Evolutionary conservation across 2,888 invertebrate species (phyloP).

Genomic region (Drosophila phalerata): DNA sequence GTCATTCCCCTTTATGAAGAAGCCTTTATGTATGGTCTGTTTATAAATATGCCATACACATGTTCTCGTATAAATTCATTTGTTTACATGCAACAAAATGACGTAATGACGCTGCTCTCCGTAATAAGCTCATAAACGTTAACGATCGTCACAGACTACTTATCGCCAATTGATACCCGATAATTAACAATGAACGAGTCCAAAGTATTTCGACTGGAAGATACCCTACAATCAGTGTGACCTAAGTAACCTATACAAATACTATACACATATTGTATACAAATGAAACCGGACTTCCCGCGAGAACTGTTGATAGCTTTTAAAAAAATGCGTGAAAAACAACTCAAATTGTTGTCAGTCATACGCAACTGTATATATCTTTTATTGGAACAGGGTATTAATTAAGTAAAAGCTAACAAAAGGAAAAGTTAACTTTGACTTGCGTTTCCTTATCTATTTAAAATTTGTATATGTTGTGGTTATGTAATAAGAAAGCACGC

Average conservation of each 20-base stretch:
- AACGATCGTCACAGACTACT: constrained; percentile 12
- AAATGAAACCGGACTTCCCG: constrained; percentile 5
- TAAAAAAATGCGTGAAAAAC: neutral
- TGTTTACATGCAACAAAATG: constrained; percentile 52
- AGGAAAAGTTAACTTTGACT: constrained; percentile 36
- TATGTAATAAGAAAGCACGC: constrained; percentile 42
- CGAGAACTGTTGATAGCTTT: neutral
- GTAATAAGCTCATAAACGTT: constrained; percentile 19
- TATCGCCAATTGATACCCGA: constrained; percentile 10
- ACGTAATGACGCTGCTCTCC: constrained; percentile 23
- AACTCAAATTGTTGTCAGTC: neutral
- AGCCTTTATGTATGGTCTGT: constrained; percentile 27
- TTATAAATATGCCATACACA: constrained; percentile 19
- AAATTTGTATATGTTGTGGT: constrained; percentile 25
- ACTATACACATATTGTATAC: neutral
- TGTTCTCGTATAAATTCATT: constrained; percentile 16
- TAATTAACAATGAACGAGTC: neutral
- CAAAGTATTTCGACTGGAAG: constrained; percentile 7
- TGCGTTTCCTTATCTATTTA: constrained; percentile 31
- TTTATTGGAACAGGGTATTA: neutral
- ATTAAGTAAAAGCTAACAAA: constrained; percentile 1
- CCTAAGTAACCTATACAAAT: constrained; percentile 3
- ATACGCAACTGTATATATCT: neutral
- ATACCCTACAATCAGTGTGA: constrained; percentile 13
- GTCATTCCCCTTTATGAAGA: constrained; percentile 68